Percentiles rank a stretch among this genome's conserved stretches.
Conservation (phyloP, 2,888 invertebrate genomes). For the Andricus quercusramuli region DNA sequence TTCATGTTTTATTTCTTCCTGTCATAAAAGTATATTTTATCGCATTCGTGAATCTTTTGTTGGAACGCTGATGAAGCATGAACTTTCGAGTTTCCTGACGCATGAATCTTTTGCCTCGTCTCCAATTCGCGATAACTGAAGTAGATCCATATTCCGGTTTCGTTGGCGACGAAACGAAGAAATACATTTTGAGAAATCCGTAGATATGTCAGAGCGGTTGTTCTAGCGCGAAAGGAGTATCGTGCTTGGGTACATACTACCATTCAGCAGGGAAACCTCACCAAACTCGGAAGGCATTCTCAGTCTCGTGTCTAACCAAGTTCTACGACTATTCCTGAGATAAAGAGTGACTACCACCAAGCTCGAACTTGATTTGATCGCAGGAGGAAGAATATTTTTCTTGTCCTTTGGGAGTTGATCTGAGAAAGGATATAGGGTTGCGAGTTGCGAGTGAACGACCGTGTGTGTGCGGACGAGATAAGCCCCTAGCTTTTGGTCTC, state of each 20-base stretch:
- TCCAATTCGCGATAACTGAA: not conserved
- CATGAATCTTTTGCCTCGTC: not conserved
- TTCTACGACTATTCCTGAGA: not conserved
- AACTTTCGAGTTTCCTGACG: not conserved
- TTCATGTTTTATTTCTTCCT: no score
- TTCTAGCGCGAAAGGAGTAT: conserved; percentile 3
- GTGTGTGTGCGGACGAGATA: conserved; percentile 12
- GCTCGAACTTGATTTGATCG: not conserved
- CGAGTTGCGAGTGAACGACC: not conserved
- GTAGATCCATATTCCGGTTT: not conserved
- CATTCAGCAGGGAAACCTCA: not conserved
- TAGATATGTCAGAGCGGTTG: conserved; percentile 1
- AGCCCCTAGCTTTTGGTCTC: conserved; percentile 27
- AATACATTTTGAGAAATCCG: conserved; percentile 7
- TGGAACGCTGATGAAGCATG: not conserved
- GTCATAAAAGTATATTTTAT: not conserved
- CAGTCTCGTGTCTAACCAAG: not conserved
- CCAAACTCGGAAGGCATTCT: not conserved
- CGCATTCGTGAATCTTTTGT: not conserved
- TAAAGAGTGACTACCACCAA: not conserved
- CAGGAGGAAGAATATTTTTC: conserved; percentile 21
- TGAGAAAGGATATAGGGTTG: not conserved
- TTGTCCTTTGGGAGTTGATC: conserved; percentile 24
- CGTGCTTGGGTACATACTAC: not conserved
- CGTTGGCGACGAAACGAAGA: not conserved